Evolutionary conservation across 2,113 vertebrate species (phyloP), one percentile per base, ranked within the genome.

Genomic region (Acrocephalus arundinaceus): DNA sequence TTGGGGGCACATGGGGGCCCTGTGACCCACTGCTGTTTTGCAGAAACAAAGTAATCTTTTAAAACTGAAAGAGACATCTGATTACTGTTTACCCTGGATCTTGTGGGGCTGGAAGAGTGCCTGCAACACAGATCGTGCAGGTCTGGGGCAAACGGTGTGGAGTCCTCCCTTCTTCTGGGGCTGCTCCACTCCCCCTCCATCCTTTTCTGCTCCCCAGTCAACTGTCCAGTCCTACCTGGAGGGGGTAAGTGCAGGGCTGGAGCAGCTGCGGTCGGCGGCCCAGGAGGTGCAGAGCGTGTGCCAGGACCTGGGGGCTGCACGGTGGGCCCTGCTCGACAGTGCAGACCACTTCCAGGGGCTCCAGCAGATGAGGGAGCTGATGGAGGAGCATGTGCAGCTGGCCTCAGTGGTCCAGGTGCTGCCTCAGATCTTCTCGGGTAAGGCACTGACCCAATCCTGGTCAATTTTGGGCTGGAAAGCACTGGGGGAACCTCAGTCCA

Each of bases 191-290:
- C 33, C 35, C 63, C 14, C 35, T 61, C 67, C 2, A 0, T 75
- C 62, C 41, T 96, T 87, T 75, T 96, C 84, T 84, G 41, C 61
- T 93, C 81, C 73, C 20, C 87, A 99, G 99, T 99, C 99, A 4
- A 98, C 99, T 67, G 98, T 99, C 31, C 99, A 99, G 97, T 99
- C 99, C 2, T 99, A 99, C 96, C 97, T 99, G 97, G 99, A 99
- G 92, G 99, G 99, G 7, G 98, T 99, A 20, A 98, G 98, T 72
- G 97, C 97, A 20, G 99, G 99, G 45, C 97, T 99, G 95, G 97
- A 98, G 96, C 99, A 99, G 93, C 98, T 99, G 55, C 96, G 95
- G 23, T 97, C 93, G 28, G 99, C 99, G 6, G 90, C 97, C 39
- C 95, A 94, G 18, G 98, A 98, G 13, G 96, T 99, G 67, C 97